Percentiles rank a stretch among this genome's conserved stretches.
Evolutionary conservation across 2,113 vertebrate species (phyloP).

Genomic region (Kryptolebias marmoratus): DNA sequence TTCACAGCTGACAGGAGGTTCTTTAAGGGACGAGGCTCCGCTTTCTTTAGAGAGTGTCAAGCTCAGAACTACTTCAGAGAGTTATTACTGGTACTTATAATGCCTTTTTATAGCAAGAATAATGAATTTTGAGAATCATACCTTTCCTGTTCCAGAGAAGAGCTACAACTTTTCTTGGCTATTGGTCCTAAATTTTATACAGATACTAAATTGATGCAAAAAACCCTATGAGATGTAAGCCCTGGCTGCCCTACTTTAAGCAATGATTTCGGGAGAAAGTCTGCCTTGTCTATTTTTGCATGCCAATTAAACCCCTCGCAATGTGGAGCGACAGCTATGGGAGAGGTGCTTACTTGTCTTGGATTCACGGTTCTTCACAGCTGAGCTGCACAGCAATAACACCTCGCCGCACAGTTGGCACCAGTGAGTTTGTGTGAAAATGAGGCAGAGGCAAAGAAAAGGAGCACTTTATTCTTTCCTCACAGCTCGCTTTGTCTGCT

Average conservation of each 20-base stretch:
- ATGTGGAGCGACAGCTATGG: conserved; percentile 59
- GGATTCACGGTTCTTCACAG: conserved; percentile 40
- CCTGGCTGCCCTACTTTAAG: conserved; percentile 61
- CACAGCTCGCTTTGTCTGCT: conserved; percentile 10
- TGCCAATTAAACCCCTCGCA: conserved; percentile 38
- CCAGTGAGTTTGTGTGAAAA: conserved; percentile 43
- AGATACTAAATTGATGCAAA: conserved; percentile 16
- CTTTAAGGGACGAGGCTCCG: conserved; percentile 5
- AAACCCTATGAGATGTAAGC: conserved; percentile 40
- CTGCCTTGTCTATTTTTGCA: conserved; percentile 62
- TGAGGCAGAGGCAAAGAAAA: conserved; percentile 27
- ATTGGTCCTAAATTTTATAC: background rate
- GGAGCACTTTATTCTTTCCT: conserved; percentile 11
- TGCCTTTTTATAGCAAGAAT: too few species aligned
- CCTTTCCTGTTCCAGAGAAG: too few species aligned
- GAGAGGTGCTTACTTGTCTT: conserved; percentile 47
- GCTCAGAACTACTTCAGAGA: too few species aligned
- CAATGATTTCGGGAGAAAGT: conserved; percentile 53
- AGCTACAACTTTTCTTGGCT: background rate
- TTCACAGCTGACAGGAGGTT: conserved; percentile 21
- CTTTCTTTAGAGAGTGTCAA: too few species aligned
- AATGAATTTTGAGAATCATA: too few species aligned
- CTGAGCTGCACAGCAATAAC: conserved; percentile 9
- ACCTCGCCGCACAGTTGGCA: conserved; percentile 22
- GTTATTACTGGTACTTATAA: too few species aligned